phyloP scores from a whole-genome alignment of 2,113 vertebrate species.

The Tretioscincus oriximinensis region DNA sequence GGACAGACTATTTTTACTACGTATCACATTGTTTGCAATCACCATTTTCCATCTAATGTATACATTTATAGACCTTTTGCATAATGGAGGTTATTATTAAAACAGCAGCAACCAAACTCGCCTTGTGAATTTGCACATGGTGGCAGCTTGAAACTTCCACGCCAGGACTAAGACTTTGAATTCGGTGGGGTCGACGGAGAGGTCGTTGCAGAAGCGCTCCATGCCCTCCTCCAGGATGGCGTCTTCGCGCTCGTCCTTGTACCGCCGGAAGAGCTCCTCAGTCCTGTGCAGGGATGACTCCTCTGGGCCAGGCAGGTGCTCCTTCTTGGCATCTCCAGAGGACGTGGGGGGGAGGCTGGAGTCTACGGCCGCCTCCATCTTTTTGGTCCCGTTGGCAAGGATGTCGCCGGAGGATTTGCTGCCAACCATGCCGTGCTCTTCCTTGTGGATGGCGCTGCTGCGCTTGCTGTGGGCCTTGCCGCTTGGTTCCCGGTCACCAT shows the following conservation, averaged over 20 bases:
- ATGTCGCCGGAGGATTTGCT: slow-evolving; percentile 85
- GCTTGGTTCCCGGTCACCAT: slow-evolving; percentile 90
- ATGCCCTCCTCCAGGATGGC: slow-evolving; percentile 98
- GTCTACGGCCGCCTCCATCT: slow-evolving; percentile 81
- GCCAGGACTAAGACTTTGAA: slow-evolving; percentile 96
- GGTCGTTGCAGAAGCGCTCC: slow-evolving; percentile 96
- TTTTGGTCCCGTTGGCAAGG: slow-evolving; percentile 92
- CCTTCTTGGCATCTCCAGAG: slow-evolving; percentile 79
- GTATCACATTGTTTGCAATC: too few species aligned
- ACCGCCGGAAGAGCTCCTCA: slow-evolving; percentile 89
- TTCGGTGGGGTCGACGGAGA: slow-evolving; percentile 96
- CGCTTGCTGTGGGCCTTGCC: slow-evolving; percentile 90
- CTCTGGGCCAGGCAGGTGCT: slow-evolving; percentile 72
- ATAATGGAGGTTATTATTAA: too few species aligned
- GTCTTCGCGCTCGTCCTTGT: slow-evolving; percentile 94
- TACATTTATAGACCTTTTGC: too few species aligned
- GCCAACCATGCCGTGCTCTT: slow-evolving; percentile 76
- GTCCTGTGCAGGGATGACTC: slow-evolving; percentile 85
- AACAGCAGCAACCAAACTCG: slow-evolving; percentile 64
- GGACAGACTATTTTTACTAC: too few species aligned
- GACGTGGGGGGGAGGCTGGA: slow-evolving; percentile 70
- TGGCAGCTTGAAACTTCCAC: slow-evolving; percentile 99
- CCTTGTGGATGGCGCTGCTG: slow-evolving; percentile 81
- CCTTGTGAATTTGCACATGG: slow-evolving; percentile 99
- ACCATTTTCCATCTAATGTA: too few species aligned